These are phyloP conservation scores for Motacilla tschutschensis DNA, from an alignment of 2,113 vertebrate species.

Conservation along the genomic window DNA sequence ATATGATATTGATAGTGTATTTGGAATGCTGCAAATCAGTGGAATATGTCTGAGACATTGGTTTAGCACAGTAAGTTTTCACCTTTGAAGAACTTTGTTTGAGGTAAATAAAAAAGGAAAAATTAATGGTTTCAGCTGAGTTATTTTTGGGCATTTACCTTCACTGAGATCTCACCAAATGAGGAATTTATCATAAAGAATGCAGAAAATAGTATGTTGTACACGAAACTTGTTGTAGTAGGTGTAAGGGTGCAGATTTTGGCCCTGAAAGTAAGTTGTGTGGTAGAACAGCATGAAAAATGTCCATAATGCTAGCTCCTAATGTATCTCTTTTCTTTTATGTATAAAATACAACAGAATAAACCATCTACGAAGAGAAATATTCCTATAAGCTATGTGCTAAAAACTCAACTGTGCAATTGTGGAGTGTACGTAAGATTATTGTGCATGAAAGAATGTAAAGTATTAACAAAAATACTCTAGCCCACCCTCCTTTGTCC, in stretches of 20 bases:
- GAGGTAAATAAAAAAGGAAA: neutral
- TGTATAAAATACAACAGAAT: neutral
- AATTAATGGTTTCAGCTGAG: neutral
- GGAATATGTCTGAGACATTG: neutral
- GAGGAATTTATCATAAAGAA: neutral
- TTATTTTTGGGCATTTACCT: neutral
- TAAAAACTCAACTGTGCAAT: neutral
- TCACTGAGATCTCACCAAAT: neutral
- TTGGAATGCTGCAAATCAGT: neutral
- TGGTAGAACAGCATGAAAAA: neutral
- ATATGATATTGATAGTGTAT: conserved; percentile 7
- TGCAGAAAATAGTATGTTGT: neutral
- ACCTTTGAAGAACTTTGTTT: neutral
- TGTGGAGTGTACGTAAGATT: neutral
- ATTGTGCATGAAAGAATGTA: neutral
- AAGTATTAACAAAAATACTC: neutral
- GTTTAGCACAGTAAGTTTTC: neutral
- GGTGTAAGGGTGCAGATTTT: neutral
- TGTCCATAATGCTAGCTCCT: neutral
- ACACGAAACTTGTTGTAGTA: neutral
- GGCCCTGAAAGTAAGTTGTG: neutral
- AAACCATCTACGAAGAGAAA: neutral
- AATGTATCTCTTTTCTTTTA: neutral
- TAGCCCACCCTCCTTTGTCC: neutral
- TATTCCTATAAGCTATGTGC: neutral